These are phyloP conservation scores for Fregata magnificens DNA, from an alignment of 2,113 vertebrate species.

Conservation along the genomic window DNA sequence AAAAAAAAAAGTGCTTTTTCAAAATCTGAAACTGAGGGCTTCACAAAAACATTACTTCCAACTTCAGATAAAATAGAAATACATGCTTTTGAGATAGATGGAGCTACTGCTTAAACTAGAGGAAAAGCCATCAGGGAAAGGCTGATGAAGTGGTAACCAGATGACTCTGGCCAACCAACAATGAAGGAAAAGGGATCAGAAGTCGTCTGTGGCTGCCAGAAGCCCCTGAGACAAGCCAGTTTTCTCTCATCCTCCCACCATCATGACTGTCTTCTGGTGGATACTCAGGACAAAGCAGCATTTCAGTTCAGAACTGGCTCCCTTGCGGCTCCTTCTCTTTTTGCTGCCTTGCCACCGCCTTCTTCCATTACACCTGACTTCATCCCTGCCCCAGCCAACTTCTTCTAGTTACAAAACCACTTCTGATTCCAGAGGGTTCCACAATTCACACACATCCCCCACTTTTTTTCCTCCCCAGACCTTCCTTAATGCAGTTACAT, in stretches of 20 bases:
- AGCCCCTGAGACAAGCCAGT: neutral
- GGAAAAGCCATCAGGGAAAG: neutral
- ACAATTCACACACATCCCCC: accelerated
- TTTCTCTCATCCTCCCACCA: neutral
- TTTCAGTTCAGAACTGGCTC: neutral
- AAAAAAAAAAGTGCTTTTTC: neutral
- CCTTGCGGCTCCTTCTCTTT: neutral
- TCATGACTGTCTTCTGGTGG: accelerated
- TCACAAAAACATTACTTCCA: neutral
- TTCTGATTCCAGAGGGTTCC: neutral
- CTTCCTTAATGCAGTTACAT: neutral
- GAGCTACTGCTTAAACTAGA: neutral
- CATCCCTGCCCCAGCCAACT: neutral
- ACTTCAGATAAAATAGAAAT: neutral
- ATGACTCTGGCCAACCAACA: neutral
- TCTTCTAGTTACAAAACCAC: neutral
- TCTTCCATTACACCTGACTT: neutral
- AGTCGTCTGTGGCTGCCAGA: neutral
- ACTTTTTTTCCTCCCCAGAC: too few species aligned
- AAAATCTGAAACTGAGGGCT: neutral
- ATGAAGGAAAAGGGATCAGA: neutral
- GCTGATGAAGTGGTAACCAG: neutral
- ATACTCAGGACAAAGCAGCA: neutral
- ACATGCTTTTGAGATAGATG: neutral
- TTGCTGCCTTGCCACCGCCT: neutral